phyloP scores from a whole-genome alignment of 2,888 invertebrate genomes.

The Calameuta filiformis region DNA sequence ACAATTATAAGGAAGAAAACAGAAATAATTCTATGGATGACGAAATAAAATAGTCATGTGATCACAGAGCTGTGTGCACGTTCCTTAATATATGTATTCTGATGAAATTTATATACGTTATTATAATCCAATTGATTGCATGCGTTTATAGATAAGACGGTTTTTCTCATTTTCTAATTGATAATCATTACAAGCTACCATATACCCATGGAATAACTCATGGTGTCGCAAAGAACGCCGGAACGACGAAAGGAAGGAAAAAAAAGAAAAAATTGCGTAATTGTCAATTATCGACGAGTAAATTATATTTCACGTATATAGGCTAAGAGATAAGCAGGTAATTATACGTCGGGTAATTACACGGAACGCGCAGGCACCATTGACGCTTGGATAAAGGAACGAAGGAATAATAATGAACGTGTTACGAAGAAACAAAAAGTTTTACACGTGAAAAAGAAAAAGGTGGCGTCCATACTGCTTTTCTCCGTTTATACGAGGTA shows the following conservation, averaged over 20 bases:
- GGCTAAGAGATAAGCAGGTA: constrained; percentile 40
- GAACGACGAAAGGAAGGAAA: background rate
- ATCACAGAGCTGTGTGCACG: background rate
- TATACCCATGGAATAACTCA: background rate
- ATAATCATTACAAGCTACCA: background rate
- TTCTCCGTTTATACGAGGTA: background rate
- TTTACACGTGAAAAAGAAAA: background rate
- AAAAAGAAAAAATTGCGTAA: constrained; percentile 38
- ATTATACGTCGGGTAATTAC: constrained; percentile 38
- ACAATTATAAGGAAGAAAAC: background rate
- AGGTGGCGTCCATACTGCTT: background rate
- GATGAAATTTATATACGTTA: background rate
- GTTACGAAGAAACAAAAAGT: background rate
- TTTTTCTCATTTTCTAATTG: background rate
- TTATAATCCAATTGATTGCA: background rate
- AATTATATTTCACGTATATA: constrained; percentile 33
- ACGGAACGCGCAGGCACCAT: background rate
- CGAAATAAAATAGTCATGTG: background rate
- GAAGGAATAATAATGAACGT: background rate
- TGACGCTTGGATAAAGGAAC: background rate
- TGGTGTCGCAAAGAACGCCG: background rate
- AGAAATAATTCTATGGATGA: background rate
- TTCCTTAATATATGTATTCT: background rate
- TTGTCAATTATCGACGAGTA: constrained; percentile 45
- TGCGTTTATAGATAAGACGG: background rate